phyloP scores from a whole-genome alignment of 1,140 invertebrate genomes.

The Drosophila tani region DNA sequence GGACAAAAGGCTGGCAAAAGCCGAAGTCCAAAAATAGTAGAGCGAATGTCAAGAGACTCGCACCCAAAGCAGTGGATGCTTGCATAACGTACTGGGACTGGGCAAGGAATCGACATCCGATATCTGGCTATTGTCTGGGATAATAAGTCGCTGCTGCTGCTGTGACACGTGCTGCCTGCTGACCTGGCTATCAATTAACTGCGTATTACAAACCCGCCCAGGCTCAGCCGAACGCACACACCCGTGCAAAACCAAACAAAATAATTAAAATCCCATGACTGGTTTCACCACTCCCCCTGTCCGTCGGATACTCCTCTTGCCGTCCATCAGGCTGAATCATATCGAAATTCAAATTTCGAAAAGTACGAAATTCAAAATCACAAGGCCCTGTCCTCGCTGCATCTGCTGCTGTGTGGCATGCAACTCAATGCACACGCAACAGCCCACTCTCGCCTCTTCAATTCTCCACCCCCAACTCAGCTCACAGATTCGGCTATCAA shows the following conservation, averaged over 20 bases:
- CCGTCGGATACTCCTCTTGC: neutral
- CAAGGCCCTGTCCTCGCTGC: conserved; percentile 47
- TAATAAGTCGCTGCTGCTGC: conserved; percentile 44
- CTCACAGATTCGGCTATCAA: conserved; percentile 71
- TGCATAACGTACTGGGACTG: conserved; percentile 9
- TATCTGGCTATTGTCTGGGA: conserved; percentile 37
- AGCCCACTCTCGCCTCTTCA: neutral
- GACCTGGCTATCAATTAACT: conserved; percentile 68
- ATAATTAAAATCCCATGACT: conserved; percentile 77
- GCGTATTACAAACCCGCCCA: conserved; percentile 58
- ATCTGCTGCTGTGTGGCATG: conserved; percentile 40
- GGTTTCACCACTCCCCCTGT: conserved; percentile 22
- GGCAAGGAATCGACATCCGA: conserved; percentile 10
- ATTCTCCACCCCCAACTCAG: conserved; percentile 4
- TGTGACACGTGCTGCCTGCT: conserved; percentile 42
- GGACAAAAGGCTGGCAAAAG: conserved; percentile 20
- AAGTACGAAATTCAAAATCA: conserved; percentile 74
- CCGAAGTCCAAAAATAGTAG: conserved; percentile 18
- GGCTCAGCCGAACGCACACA: conserved; percentile 11
- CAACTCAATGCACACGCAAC: conserved; percentile 54
- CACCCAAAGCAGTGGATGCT: conserved; percentile 1
- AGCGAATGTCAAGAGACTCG: conserved; percentile 9
- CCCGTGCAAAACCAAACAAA: conserved; percentile 67
- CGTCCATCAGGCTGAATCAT: conserved; percentile 53
- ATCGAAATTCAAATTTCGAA: conserved; percentile 70